Conservation (phyloP, 2,113 vertebrate species). For the Oxygymnocypris stewartii region DNA sequence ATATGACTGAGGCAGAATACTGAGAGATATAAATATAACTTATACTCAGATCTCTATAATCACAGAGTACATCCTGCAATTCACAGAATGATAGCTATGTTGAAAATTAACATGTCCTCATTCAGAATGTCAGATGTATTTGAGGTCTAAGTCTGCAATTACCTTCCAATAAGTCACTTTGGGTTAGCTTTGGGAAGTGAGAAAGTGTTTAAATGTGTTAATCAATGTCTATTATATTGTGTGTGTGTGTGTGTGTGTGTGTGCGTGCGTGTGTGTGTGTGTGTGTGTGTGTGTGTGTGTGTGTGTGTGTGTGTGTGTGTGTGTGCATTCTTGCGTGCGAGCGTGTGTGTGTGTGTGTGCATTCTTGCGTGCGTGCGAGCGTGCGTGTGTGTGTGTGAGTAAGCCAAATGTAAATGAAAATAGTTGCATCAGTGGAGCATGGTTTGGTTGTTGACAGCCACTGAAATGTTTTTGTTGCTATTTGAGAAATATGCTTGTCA, state of each 20-base stretch:
- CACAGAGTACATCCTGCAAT: constrained; percentile 1
- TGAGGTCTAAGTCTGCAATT: constrained; percentile 65
- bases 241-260: too few species aligned
- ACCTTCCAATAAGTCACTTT: constrained; percentile 60
- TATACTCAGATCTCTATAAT: neutral
- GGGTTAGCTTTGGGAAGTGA: constrained; percentile 66
- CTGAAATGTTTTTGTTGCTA: constrained; percentile 11
- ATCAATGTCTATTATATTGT: constrained; percentile 70
- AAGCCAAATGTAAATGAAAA: neutral
- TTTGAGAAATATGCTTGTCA: neutral
- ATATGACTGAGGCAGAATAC: neutral
- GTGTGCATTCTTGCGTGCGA: too few species aligned
- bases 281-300: too few species aligned
- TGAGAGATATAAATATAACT: neutral
- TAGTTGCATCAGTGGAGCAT: neutral
- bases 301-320: too few species aligned
- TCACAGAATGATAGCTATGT: constrained; percentile 51
- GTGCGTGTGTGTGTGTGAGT: neutral
- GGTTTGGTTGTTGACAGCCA: neutral
- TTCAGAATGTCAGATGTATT: constrained; percentile 31
- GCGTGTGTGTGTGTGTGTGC: too few species aligned
- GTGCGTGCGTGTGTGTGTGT: neutral
- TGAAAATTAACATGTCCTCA: constrained; percentile 67
- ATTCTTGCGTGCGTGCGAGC: too few species aligned
- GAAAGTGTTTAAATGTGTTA: constrained; percentile 68